A percentile compares a stretch with the other conserved stretches of the same genome.
Conservation (phyloP, 2,888 invertebrate species). For the Pocota personata region DNA sequence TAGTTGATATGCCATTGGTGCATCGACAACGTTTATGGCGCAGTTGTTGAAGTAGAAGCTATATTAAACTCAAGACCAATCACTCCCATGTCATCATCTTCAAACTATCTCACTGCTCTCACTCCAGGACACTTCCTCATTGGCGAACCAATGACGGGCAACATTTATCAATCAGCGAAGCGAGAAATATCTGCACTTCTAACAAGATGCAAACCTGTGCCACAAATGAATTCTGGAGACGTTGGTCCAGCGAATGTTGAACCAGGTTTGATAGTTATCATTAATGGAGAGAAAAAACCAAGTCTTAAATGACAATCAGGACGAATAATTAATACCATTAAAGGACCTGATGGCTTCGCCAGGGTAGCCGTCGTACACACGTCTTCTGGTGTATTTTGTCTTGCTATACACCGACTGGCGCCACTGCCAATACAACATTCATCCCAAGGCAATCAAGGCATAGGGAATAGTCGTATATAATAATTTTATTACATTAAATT, state of each 20-base stretch:
- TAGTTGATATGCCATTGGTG: no score
- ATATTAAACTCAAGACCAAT: no score
- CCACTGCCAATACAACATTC: not conserved
- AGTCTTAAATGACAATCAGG: slow-evolving; percentile 35
- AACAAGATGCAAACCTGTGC: not conserved
- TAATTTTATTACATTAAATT: no score
- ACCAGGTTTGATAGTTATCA: slow-evolving; percentile 15
- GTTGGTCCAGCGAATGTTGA: not conserved
- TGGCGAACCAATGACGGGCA: no score
- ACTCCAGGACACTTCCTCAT: no score
- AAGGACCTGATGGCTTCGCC: slow-evolving; percentile 18
- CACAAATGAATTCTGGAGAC: not conserved
- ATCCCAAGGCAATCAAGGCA: not conserved
- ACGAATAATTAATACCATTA: slow-evolving; percentile 12
- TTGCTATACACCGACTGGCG: slow-evolving; percentile 32
- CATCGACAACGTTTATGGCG: no score
- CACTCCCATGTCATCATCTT: no score
- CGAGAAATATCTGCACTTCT: no score
- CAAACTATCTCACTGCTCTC: no score
- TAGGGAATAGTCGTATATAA: not conserved
- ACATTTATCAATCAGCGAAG: no score
- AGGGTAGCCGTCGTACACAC: slow-evolving; percentile 33
- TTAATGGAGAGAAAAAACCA: slow-evolving; percentile 35
- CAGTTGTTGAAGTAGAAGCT: no score
- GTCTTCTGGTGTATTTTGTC: slow-evolving; percentile 10